Base-by-base conservation (phyloP, 53 echinoderm and acorn worm species). In the Apostichopus leukothele region DNA sequence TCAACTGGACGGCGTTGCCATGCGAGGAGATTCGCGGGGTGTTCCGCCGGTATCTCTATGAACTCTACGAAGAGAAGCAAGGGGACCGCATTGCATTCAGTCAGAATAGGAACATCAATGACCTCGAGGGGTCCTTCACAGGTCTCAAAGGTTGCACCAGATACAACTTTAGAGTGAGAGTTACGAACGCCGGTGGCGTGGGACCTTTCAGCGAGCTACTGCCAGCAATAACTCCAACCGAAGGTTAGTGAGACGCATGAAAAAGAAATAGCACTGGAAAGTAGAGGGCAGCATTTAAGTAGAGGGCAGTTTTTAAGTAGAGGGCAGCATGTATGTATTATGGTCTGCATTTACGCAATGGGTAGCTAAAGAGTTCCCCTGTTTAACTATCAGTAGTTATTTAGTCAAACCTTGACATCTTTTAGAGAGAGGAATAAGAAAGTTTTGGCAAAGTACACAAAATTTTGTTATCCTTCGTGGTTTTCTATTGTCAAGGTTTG, bases 151-250 rank as follows among this genome's bases (percentile, higher is more conserved):
- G 85, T 60, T 85, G 85, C 85, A 85, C 85, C 1, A 52, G 67
- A 20, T 85, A 67, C 61, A 27, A 85, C 21, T 85, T 85, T 18
- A 21, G 85, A 39, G 66, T 85, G 66, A 85, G 85, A 50, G 50
- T 85, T 18, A 85, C 85, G 50, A 85, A 85, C 67, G 50, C 39
- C 4, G 14, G 13, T 18, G 25, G 26, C 4, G 16, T 67, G 50
- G 85, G 85, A 12, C 66, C 63, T 25, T 85, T 85, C 85, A 85
- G 85, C 22, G 85, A 85, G n/a, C 50, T 66, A 3, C 22, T 85
- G 26, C 4, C 66, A 50, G 85, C 51, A 9, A 66, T 27, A 12
- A 85, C 85, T 7, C 71, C 85, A 85, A 85, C 85, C 23, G 68
- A 25, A 85, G 85, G 85, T 85, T 9, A 76, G 77, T 9, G 9